phyloP scores from a whole-genome alignment of 1,140 invertebrate genomes.

The Euwallacea similis region DNA sequence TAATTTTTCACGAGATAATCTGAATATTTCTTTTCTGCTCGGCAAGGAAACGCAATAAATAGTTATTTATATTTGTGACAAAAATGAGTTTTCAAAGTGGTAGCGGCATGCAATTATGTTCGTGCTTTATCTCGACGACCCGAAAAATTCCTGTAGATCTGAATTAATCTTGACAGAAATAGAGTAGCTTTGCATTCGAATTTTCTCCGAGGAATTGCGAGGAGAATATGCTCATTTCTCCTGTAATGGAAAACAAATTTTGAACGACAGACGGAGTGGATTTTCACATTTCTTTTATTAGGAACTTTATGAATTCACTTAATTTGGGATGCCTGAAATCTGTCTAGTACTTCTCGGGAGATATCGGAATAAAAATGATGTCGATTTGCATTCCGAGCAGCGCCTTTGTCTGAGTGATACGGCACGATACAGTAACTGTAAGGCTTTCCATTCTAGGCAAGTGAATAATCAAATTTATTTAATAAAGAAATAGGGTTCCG shows the following conservation, averaged over 20 bases:
- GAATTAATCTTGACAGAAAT: slow-evolving; percentile 44
- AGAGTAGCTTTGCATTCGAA: slow-evolving; percentile 40
- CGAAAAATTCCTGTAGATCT: slow-evolving; percentile 40
- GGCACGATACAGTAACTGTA: too few species aligned
- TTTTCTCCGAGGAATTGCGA: slow-evolving; percentile 33
- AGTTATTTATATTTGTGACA: slow-evolving; percentile 32
- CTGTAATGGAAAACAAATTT: slow-evolving; percentile 37
- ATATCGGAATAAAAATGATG: slow-evolving; percentile 24
- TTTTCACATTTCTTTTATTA: slow-evolving; percentile 35
- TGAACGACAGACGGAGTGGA: slow-evolving; percentile 34
- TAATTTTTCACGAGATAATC: slow-evolving; percentile 1
- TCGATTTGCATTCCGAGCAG: slow-evolving; percentile 12
- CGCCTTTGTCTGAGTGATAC: neutral
- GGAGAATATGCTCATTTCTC: slow-evolving; percentile 28
- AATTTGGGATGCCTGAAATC: slow-evolving; percentile 23
- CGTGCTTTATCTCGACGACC: slow-evolving; percentile 35
- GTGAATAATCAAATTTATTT: too few species aligned
- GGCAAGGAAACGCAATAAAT: slow-evolving; percentile 30
- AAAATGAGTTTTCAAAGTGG: slow-evolving; percentile 36
- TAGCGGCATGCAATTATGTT: slow-evolving; percentile 41
- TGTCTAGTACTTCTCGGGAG: slow-evolving; percentile 11
- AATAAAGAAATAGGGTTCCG: too few species aligned
- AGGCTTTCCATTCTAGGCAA: too few species aligned
- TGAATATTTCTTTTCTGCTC: slow-evolving; percentile 10
- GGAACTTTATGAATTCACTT: slow-evolving; percentile 30